Evolutionary conservation across 2,113 vertebrate genomes (phyloP).

Genomic region (Sceloporus undulatus): DNA sequence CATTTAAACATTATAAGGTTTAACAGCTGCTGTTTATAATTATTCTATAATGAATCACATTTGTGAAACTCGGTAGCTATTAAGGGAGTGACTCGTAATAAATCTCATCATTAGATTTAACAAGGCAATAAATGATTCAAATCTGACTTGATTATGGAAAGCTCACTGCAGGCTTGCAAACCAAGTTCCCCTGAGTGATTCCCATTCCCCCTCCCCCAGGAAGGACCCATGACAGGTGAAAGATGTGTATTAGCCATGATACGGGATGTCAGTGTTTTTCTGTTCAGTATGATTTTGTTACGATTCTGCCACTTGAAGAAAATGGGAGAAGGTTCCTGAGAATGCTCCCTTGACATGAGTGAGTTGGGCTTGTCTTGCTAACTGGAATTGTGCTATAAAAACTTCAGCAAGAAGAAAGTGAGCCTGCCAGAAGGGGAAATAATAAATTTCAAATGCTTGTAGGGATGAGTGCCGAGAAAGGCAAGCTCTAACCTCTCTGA

Average conservation of each 20-base stretch:
- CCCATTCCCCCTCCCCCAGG: constrained; percentile 45
- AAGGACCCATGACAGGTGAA: constrained; percentile 49
- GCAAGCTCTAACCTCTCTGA: neutral
- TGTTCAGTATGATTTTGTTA: constrained; percentile 17
- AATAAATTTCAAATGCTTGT: constrained; percentile 18
- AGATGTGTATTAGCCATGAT: constrained; percentile 42
- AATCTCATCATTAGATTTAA: constrained; percentile 72
- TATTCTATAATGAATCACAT: constrained; percentile 51
- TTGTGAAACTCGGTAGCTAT: constrained; percentile 65
- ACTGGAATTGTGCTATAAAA: constrained; percentile 33
- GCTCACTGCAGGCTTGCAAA: constrained; percentile 43
- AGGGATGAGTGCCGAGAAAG: accelerated
- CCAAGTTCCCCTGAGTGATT: constrained; percentile 26
- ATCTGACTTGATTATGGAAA: constrained; percentile 63
- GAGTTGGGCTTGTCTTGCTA: neutral
- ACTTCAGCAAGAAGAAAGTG: constrained; percentile 43
- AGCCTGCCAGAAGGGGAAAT: constrained; percentile 31
- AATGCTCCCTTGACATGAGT: neutral
- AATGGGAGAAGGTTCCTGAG: constrained; percentile 34
- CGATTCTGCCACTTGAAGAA: constrained; percentile 44
- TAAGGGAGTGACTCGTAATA: constrained; percentile 67
- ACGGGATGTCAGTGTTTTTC: constrained; percentile 34
- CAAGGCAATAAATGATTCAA: constrained; percentile 66
- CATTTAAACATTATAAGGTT: no score
- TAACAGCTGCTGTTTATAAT: constrained; percentile 45